Evolutionary conservation across 2,888 invertebrate genomes (phyloP).

Genomic region (Pristionchus maxplancki): DNA sequence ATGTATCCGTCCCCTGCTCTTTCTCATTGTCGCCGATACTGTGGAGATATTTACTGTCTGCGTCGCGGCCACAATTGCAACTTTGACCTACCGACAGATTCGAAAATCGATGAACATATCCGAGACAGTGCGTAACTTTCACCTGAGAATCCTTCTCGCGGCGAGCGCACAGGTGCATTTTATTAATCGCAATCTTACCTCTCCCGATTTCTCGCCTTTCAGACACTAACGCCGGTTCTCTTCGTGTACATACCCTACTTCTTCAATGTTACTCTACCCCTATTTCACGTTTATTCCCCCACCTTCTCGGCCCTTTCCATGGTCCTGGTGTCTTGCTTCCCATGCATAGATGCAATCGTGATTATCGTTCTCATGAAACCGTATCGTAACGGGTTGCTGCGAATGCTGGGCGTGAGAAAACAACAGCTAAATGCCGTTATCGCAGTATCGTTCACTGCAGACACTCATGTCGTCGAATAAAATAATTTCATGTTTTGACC

Average conservation of each 20-base stretch:
- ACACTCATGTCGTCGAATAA: background rate
- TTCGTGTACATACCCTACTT: constrained; percentile 29
- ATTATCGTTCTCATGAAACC: constrained; percentile 14
- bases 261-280: background rate
- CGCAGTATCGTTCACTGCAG: background rate
- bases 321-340: background rate
- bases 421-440: background rate
- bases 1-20: background rate
- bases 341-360: background rate
- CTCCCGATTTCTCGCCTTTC: background rate
- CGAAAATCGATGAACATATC: background rate
- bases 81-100: background rate
- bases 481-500: background rate
- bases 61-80: background rate
- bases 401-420: background rate
- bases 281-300: background rate
- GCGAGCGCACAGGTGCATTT: background rate
- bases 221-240: background rate
- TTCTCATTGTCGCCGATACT: background rate
- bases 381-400: constrained; percentile 4
- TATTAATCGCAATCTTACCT: background rate
- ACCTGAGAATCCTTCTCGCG: background rate
- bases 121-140: background rate
- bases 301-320: background rate
- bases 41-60: background rate